Evolutionary conservation across 2,797 vertebrate genomes (phyloP), one percentile per base, ranked within the genome.

Genomic region (Tangara arthus): DNA sequence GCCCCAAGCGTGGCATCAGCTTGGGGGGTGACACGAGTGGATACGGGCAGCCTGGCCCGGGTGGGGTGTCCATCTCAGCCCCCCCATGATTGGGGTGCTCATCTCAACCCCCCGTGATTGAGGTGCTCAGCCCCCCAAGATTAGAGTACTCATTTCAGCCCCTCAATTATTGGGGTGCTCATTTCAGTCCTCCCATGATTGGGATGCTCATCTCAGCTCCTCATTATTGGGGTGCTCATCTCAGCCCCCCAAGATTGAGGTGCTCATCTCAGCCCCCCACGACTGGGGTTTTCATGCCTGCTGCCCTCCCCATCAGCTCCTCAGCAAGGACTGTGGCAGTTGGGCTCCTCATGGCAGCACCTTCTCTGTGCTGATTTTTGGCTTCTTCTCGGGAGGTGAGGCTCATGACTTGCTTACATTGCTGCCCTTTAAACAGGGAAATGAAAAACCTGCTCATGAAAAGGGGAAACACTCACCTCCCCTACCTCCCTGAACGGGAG

Each of bases 221-320:
- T 24, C 8, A 0, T 0, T 2, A 17, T 0, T 4, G 24, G 26
- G 26, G 10, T 52, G 44, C 12, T 46, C 42, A 22, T 4, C 27
- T 27, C 47, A 28, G 15, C 39, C 14, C 11, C 39, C 6, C 39
- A 41, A 3, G 39, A 41, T 7, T 41, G 41, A 17, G 41, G 16
- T 47, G 23, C 42, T 26, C 47, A 49, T 28, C 50, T 12, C 64
- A 42, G 35, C 4, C 35, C 17, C 52, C 41, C 11, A 0, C 0
- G 2, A 18, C 0, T 4, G 24, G 37, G 23, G 11, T 52, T 71
- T 44, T 53, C 34, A 15, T 4, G 35, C 15, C 24, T 10, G 1
- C 46, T 69, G 24, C 61, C 10, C 18, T 24, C 34, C 39, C 28
- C 23, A 3, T 15, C 2, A 1, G n/a, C 21, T 27, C 6, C 0